phyloP scores from a whole-genome alignment of 1,140 invertebrate species.

The Ceratosolen fusciceps region DNA sequence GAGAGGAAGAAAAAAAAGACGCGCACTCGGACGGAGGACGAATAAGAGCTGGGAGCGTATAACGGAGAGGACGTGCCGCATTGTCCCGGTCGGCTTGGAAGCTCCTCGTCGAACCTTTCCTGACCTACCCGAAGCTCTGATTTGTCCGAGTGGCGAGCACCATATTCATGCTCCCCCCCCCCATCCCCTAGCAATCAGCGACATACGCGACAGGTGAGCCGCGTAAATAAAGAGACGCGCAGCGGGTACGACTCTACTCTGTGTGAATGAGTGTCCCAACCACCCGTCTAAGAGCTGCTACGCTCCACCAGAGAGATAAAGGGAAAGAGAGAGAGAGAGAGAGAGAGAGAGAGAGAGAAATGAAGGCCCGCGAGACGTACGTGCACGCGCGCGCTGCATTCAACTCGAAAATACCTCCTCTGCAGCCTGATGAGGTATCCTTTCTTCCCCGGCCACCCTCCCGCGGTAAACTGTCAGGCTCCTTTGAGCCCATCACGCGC shows the following conservation, averaged over 20 bases:
- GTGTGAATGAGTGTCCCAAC: too few species aligned
- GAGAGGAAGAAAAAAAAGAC: background rate
- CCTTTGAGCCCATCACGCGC: background rate
- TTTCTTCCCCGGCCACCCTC: background rate
- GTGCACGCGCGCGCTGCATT: background rate
- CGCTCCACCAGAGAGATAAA: background rate
- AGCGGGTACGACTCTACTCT: too few species aligned
- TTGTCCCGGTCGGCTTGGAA: background rate
- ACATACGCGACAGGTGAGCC: conserved; percentile 15
- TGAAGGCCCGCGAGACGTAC: too few species aligned
- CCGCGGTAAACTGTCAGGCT: conserved; percentile 9
- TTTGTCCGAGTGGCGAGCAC: background rate
- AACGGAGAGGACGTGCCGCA: background rate
- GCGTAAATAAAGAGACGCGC: conserved; percentile 17
- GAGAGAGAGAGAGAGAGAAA: too few species aligned
- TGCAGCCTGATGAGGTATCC: background rate
- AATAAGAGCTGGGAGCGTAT: background rate
- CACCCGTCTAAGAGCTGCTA: too few species aligned
- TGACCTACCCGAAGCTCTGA: background rate
- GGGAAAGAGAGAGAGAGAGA: background rate
- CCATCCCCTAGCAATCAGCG: background rate
- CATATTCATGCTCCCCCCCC: background rate
- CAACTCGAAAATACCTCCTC: conserved; percentile 1
- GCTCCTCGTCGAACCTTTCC: background rate
- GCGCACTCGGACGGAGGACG: too few species aligned